A percentile compares a stretch with the other conserved stretches of the same genome.
Conservation (phyloP, 2,797 vertebrate genomes). For the Peromyscus nudipes region DNA sequence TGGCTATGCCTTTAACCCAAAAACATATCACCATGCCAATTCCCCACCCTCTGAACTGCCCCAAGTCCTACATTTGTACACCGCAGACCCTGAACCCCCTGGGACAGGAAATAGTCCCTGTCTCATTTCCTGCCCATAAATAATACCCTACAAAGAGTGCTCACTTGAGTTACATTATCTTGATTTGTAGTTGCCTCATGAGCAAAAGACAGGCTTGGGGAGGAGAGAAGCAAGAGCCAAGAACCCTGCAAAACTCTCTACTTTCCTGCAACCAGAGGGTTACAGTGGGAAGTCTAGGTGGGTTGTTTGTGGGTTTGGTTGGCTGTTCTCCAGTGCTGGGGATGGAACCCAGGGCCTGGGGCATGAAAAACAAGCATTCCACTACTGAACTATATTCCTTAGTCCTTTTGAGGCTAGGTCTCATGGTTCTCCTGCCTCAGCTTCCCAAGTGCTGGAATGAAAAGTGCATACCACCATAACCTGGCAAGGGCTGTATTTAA, state of each 20-base stretch:
- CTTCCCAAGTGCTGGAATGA: not conserved
- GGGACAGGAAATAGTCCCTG: slow-evolving; percentile 25
- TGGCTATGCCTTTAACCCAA: not conserved
- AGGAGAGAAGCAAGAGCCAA: not conserved
- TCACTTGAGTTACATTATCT: slow-evolving; percentile 73
- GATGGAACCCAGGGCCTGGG: not conserved
- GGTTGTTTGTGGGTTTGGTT: not conserved
- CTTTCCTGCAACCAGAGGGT: not conserved
- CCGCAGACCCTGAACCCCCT: slow-evolving; percentile 33
- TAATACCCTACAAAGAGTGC: slow-evolving; percentile 43
- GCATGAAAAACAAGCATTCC: not conserved
- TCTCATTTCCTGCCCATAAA: slow-evolving; percentile 56
- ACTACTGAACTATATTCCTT: not conserved
- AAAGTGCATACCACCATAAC: not conserved
- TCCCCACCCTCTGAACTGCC: not conserved
- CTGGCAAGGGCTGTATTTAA: not conserved
- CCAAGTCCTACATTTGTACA: slow-evolving; percentile 43
- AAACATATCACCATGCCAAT: not conserved
- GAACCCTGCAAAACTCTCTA: not conserved
- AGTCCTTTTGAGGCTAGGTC: not conserved
- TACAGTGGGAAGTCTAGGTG: not conserved
- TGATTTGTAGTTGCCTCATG: slow-evolving; percentile 74
- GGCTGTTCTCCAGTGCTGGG: not conserved
- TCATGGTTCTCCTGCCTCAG: not conserved
- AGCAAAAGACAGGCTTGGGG: slow-evolving; percentile 52